phyloP scores from a whole-genome alignment of 2,113 vertebrate species.

The Strix aluco region DNA sequence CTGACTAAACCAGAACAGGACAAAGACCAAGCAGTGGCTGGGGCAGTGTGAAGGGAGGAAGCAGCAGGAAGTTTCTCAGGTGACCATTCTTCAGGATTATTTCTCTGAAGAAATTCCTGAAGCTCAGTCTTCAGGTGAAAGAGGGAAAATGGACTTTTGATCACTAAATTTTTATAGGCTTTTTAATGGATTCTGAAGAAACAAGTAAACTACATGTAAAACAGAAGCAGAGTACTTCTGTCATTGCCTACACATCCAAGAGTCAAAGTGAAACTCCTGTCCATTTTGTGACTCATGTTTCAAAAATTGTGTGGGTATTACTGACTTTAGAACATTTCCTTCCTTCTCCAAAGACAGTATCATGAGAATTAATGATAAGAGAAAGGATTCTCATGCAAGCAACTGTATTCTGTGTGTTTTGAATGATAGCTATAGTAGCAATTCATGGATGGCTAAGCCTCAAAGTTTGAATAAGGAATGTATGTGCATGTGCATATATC shows the following conservation, averaged over 20 bases:
- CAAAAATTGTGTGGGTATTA: neutral
- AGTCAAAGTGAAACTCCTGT: neutral
- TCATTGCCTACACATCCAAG: neutral
- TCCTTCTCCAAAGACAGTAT: neutral
- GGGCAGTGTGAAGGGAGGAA: neutral
- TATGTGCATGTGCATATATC: neutral
- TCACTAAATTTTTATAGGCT: neutral
- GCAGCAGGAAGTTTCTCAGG: neutral
- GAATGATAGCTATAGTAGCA: neutral
- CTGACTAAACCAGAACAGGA: neutral
- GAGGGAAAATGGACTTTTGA: neutral
- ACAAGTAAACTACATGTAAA: neutral
- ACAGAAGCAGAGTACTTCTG: neutral
- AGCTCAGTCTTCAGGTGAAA: neutral
- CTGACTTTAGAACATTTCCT: neutral
- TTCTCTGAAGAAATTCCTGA: neutral
- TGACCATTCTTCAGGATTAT: neutral
- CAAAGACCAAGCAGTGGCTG: neutral
- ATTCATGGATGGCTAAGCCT: neutral
- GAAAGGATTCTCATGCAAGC: neutral
- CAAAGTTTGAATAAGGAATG: neutral
- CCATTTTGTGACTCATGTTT: neutral
- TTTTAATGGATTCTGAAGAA: neutral
- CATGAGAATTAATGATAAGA: neutral
- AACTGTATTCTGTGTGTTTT: neutral